Evolutionary conservation across 2,113 vertebrate genomes (phyloP).

Genomic region (Hemichromis elongatus): DNA sequence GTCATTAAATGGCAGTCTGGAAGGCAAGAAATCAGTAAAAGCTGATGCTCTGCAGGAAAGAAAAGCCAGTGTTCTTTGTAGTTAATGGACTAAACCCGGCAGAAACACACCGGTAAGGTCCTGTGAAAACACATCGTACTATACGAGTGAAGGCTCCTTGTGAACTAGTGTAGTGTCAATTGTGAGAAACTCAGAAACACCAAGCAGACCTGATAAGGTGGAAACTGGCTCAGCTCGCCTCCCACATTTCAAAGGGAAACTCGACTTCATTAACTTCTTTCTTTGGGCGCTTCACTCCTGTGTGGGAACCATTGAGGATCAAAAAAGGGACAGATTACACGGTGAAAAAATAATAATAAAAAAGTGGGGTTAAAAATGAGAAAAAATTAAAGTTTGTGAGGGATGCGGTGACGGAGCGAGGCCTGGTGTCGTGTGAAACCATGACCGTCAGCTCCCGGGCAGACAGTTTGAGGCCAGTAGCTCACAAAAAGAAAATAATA

Average conservation of each 20-base stretch:
- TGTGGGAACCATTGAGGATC: background rate
- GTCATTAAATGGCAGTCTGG: background rate
- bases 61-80: background rate
- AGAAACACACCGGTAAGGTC: background rate
- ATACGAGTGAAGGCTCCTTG: background rate
- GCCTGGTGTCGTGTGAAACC: background rate
- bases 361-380: background rate
- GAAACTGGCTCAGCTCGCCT: background rate
- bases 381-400: background rate
- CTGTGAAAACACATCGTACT: background rate
- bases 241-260: background rate
- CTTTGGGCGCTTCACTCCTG: background rate
- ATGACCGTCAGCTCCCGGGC: background rate
- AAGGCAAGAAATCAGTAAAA: background rate
- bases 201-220: background rate
- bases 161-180: background rate
- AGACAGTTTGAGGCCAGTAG: background rate
- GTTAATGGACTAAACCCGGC: background rate
- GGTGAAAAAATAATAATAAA: background rate
- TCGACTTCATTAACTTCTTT: background rate
- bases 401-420: slow-evolving; percentile 16
- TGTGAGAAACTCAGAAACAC: background rate
- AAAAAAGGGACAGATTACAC: slow-evolving; percentile 24
- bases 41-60: background rate
- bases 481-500: slow-evolving; percentile 19